Base-by-base conservation (phyloP, 2,888 invertebrate species). In the Apomyelois bistriatella region DNA sequence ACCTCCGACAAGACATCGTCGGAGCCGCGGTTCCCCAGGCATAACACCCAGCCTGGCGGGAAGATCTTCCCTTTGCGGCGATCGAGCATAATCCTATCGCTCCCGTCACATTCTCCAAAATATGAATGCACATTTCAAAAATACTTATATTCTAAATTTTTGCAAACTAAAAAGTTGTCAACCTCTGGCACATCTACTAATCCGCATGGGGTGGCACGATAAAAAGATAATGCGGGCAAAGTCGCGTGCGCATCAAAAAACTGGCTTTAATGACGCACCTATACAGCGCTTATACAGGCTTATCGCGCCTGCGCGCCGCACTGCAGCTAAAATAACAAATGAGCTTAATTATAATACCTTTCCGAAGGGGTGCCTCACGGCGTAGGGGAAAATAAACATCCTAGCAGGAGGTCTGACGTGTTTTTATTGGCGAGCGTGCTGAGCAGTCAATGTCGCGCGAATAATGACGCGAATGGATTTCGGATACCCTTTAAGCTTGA, bases 301-400 rank as follows among this genome's bases (percentile, higher is more conserved):
- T 89, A 89, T 89, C 85, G 86, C 89, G 89, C 88, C 88, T 87
- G 89, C 89, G 86, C 79, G 62, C 66, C 69, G 64, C 64, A 56
- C 57, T 61, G 65, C 61, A 61, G 67, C 72, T 69, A 61, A 76
- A 75, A 80, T 76, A 80, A 85, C 86, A 85, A 88, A 88, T 85
- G 85, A 81, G 82, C 87, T 85, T 86, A 85, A 89, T 88, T 87
- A 81, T 81, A 85, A 85, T 85, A 85, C 85, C 83, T 86, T 74
- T 64, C 75, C 71, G n/a, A 77, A 77, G 79, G 79, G 84, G 80
- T 77, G 71, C 70, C 61, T 16, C 54, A 49, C 36, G 53, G 58
- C 56, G 57, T 40, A 58, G 63, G 66, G 62, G 75, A 78, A 75
- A 82, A 81, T 79, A 83, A 85, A 84, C 85, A 79, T 73, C 76